phyloP scores from a whole-genome alignment of 2,888 invertebrate genomes.

The Epirrita christyi region DNA sequence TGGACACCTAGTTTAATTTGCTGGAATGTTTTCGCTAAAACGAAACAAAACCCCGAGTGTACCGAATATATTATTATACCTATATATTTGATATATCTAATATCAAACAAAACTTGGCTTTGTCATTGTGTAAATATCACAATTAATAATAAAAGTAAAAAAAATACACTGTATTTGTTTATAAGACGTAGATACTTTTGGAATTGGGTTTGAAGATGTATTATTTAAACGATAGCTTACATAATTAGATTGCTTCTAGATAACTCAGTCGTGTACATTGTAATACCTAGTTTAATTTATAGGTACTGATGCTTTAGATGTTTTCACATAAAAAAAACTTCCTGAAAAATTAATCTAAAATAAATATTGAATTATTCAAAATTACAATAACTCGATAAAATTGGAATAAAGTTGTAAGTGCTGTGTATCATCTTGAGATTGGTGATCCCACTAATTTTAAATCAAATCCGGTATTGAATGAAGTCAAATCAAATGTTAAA shows the following conservation, averaged over 20 bases:
- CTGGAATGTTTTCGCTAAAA: conserved; percentile 34
- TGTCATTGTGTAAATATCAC: conserved; percentile 21
- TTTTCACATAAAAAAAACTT: conserved; percentile 9
- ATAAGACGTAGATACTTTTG: conserved; percentile 41
- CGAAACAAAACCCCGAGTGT: conserved; percentile 9
- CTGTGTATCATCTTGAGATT: conserved; percentile 72
- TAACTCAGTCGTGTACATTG: conserved; percentile 5
- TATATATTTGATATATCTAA: too few relatives aligned
- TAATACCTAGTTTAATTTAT: neutral
- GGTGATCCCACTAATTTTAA: conserved; percentile 48
- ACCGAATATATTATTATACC: too few relatives aligned
- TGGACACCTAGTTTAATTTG: conserved; percentile 55
- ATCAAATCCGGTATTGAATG: conserved; percentile 25
- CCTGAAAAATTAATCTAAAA: conserved; percentile 9
- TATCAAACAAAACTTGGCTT: neutral
- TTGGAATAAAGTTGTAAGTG: conserved; percentile 63
- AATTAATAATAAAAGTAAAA: conserved; percentile 17
- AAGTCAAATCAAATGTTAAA: conserved; percentile 65
- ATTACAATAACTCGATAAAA: conserved; percentile 36
- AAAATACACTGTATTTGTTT: conserved; percentile 33
- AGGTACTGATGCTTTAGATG: conserved; percentile 20
- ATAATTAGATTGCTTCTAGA: conserved; percentile 10
- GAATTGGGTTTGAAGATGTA: conserved; percentile 9
- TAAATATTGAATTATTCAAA: conserved; percentile 9
- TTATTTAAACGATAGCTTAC: conserved; percentile 6